Conservation (phyloP, 2,113 vertebrate genomes). For the cat (Felis catus) region F.catus_Fca126_mat1.0 CM031412.1:193993001-193993500, state of each 20-base stretch:
- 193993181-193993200: background rate
- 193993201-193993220: background rate
- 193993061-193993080: background rate
- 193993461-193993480: background rate
- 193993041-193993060: background rate
- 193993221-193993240: background rate
- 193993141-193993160: background rate
- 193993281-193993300: background rate
- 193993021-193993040: background rate
- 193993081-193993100: background rate
- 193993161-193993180: background rate
- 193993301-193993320: background rate
- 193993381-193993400: background rate
- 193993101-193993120: background rate
- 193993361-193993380: background rate
- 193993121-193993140: background rate
- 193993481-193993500: background rate
- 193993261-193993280: background rate
- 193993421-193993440: conserved; percentile 1
- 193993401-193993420: conserved; percentile 30
- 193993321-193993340: background rate
- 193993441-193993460: background rate
- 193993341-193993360: background rate
- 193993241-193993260: background rate
- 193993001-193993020: background rate